Base-by-base conservation (phyloP, 1,140 invertebrate species). In the Potamilus streckersoni region DNA sequence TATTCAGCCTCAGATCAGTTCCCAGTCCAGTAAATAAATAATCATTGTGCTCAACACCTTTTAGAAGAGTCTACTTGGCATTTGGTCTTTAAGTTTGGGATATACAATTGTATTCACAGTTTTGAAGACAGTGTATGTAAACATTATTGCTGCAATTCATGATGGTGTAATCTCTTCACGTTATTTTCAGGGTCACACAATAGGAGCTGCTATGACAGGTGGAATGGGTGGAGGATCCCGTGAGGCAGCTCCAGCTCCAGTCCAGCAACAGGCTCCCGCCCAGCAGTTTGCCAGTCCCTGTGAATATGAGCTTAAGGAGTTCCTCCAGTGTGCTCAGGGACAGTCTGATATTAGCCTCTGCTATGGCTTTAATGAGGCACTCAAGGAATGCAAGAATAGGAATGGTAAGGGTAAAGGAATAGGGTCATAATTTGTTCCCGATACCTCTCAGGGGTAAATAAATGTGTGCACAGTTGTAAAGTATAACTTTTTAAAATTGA, bases 241-340 rank as follows among this genome's bases (percentile, higher is more conserved):
- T 13, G 31, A 65, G 61, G 71, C 69, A n/a, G 66, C 58, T 15
- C 63, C 71, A n/a, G 82, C 80, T 20, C 79, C 79, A 27, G 63
- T 62, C 6, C 68, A 72, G 20, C 70, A 77, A 55, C 79, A 82
- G 61, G 76, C 73, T 20, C 65, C 68, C 23, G 71, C 61, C 11
- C 81, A 86, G 65, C 70, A 82, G 27, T 66, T 81, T 19, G 55
- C 61, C 13, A 82, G 83, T 38, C 87, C 90, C 12, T 91, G 91
- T 81, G 83, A 88, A 73, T 84, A 82, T 66, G 88, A 91, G 76
- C 82, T 91, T 55, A 84, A 89, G 71, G 89, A 90, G 74, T 91
- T 91, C 78, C 71, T 91, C 19, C 84, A 91, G 55, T 91, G 90
- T 79, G 83, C 89, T 17, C 85, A 89, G 61, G 84, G 74, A 23